Base-by-base conservation (phyloP, 2,797 vertebrate genomes). In the Graptemys geographica region DNA sequence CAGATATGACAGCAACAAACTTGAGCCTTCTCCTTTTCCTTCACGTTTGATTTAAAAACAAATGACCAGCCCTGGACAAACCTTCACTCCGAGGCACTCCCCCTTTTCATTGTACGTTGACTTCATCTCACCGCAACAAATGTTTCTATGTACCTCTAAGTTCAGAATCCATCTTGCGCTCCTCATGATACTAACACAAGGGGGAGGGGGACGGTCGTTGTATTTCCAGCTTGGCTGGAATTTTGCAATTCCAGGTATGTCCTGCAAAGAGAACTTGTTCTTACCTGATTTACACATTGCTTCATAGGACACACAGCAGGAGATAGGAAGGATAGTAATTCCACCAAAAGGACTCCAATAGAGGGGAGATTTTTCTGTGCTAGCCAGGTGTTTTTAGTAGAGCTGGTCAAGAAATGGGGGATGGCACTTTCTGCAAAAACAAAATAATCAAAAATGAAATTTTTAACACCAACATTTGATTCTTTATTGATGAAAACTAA, bases 191-290 rank as follows among this genome's bases (percentile, higher is more conserved):
- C 33, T 16, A 37, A n/a, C n/a, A 19, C 19, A n/a, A n/a, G n/a
- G 10, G 8, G 28, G 33, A 21, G n/a, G 5, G 8, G 5, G 19
- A 19, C 8, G 2, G 21, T 18, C 3, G n/a, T 9, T 2, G 5
- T 19, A 15, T 72, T 72, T 72, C n/a, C n/a, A 72, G 11, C 31
- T 37, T 21, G 19, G 9, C 31, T 69, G 18, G 62, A 33, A 72
- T 37, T 37, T 72, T 72, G 65, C 21, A 19, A 21, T 23, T 72
- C 65, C 19, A 28, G 28, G 6, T 33, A 31, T 3, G 12, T 41
- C 21, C 18, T 72, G n/a, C 18, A 72, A 33, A 4, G 16, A 21
- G 65, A 59, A 33, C 28, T 16, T 72, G 9, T 72, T 72, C 19
- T 72, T 21, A 37, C n/a, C 18, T 10, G 65, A 69, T 69, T 69